A percentile compares a stretch with the other conserved stretches of the same genome.
Evolutionary conservation across 1,140 invertebrate species (phyloP).

Genomic region (Streblospio benedicti): DNA sequence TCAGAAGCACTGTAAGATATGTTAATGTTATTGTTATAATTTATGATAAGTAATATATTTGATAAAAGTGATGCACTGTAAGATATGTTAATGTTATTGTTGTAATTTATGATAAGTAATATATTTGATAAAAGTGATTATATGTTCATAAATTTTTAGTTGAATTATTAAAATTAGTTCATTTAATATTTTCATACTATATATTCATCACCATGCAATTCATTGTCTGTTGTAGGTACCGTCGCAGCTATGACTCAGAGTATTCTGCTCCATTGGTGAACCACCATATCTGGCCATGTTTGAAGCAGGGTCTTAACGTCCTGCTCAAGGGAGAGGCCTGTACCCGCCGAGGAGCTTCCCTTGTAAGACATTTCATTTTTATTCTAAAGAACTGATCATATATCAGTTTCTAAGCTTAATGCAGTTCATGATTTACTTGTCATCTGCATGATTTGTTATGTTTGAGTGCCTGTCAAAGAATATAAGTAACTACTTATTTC

Average conservation of each 20-base stretch:
- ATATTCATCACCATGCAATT: not conserved
- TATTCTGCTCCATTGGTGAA: slow-evolving; percentile 44
- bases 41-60: no score
- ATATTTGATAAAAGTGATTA: no score
- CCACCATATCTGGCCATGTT: slow-evolving; percentile 46
- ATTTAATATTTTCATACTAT: no score
- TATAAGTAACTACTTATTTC: not conserved
- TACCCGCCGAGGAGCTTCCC: slow-evolving; percentile 21
- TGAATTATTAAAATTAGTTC: no score
- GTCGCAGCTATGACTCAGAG: slow-evolving; percentile 47
- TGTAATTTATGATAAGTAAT: no score
- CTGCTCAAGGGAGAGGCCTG: slow-evolving; percentile 43
- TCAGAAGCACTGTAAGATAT: no score
- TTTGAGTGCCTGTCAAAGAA: not conserved
- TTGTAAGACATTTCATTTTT: slow-evolving; percentile 2
- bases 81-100: no score
- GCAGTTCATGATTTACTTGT: not conserved
- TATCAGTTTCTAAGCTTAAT: not conserved
- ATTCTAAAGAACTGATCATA: not conserved
- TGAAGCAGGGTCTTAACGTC: slow-evolving; percentile 35
- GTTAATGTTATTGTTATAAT: no score
- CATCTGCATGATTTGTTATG: not conserved
- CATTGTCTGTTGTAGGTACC: slow-evolving; percentile 31
- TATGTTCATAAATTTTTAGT: no score
- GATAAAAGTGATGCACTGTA: no score